Evolutionary conservation across 2,888 invertebrate genomes (phyloP), one percentile per base, ranked within the genome.

Genomic region (Platerodrilus igneus): DNA sequence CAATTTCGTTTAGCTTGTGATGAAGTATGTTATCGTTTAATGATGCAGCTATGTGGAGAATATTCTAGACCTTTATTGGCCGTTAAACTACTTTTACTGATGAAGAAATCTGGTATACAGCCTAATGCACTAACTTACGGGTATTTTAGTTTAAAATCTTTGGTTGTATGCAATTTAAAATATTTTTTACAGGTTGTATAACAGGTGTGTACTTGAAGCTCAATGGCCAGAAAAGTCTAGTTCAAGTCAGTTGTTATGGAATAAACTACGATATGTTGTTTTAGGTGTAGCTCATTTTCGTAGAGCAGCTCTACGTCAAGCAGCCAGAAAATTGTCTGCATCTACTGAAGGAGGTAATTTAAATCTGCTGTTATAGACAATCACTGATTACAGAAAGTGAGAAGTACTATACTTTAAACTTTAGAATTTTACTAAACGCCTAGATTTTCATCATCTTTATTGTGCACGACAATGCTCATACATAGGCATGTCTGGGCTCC

Each of bases 61-160:
- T 90, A 95, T 64, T 89, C 90, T 39, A 79, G 92, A 60, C 97
- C 99, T 0, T 85, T 93, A 38, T 70, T 99, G 57, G 97, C 99
- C 1, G 95, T 97, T 1, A 91, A 93, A 59, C 71, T 91, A 29
- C 71, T 91, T 54, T 86, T 90, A 60, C 78, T 91, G 26, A 94
- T 95, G 93, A 93, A 93, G 66, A 79, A 88, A 11, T 86, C 86
- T 21, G 93, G 93, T 0, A 78, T 99, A 21, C 91, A 92, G 60
- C 95, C 96, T 1, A 99, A 99, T 66, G 99, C 99, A 6, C 81
- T 99, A 33, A 99, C 99, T 0, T 99, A 99, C 60, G 97, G 97
- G 55, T 86, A 70, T 67, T 22, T 19, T 11, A 15, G 23, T 6
- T n/a, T 15, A 11, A 34, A 26, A 17, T 33, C 36, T 11, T 22